Evolutionary conservation across 1,140 invertebrate species (phyloP), one percentile per base, ranked within the genome.

Genomic region (Paramacrobiotus metropolitanus): DNA sequence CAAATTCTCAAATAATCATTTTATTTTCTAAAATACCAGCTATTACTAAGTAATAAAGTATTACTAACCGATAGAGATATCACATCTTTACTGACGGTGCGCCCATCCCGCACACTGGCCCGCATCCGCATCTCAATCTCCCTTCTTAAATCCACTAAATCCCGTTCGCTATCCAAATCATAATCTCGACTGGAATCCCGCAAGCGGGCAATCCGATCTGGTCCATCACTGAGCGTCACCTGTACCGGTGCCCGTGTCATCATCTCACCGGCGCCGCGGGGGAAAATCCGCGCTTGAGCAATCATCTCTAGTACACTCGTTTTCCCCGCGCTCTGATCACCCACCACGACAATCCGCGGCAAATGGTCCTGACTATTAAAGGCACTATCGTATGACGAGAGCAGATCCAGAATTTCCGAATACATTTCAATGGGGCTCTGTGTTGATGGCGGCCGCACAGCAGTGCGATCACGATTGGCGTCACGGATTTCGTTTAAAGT

Each of bases 301-400:
- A 98, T 86, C 86, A 98, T 98, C 78, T 99, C 94, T 1, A 98
- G 74, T 9, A 98, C 94, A 30, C 88, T 94, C 2, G 94, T 98
- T 78, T 99, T 98, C 21, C 95, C 95, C 31, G 93, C 89, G 72
- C 90, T 95, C 77, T 99, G 95, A 77, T 99, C 95, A 0, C 95
- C 95, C 21, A 99, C 91, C 20, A 99, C 95, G 55, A 99, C 90
- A 34, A 75, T 75, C 65, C 94, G 78, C 0, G 95, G 95, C 62
- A 99, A 77, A 72, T 97, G 87, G 76, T 98, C 94, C 61, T 92
- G 85, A 62, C 87, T 88, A 62, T 86, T 88, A 70, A 95, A 94
- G 63, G 83, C 81, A 64, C 80, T 83, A 70, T 91, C 88, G 73
- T 87, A 95, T 65, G 87, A 87, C 40, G 81, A 83, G 9, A 99